Percentiles rank a stretch among this genome's conserved stretches.
phyloP scores from a whole-genome alignment of 92 coral and sea anemone genomes.

The Zoanthus gigantus region DNA sequence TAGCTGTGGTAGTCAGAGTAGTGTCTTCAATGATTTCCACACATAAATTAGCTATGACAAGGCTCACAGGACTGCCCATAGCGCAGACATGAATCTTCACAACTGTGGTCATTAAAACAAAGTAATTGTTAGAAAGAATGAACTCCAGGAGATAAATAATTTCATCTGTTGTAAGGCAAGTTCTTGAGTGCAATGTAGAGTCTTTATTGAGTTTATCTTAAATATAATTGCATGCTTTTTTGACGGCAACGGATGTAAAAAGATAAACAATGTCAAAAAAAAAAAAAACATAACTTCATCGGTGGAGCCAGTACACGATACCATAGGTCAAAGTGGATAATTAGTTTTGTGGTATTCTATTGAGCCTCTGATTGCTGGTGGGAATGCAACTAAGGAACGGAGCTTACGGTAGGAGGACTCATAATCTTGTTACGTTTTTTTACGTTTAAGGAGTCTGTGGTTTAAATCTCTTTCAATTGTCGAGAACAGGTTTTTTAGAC shows the following conservation, averaged over 20 bases:
- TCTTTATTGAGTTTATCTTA: background rate
- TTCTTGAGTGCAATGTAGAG: background rate
- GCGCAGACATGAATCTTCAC: constrained; percentile 52
- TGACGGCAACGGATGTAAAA: background rate
- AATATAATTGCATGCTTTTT: background rate
- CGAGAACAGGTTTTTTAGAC: too few species aligned
- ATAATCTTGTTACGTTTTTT: too few species aligned
- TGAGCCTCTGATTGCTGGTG: background rate
- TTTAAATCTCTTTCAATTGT: too few species aligned
- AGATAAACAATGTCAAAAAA: too few species aligned
- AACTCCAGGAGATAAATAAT: too few species aligned
- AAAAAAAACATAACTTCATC: too few species aligned
- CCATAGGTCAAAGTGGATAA: constrained; percentile 3
- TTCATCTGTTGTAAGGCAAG: background rate
- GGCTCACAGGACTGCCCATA: constrained; percentile 58
- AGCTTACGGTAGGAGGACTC: too few species aligned
- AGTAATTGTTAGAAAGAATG: constrained; percentile 19
- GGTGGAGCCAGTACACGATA: constrained; percentile 29
- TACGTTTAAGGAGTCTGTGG: too few species aligned
- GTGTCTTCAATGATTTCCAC: constrained; percentile 59
- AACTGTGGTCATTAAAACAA: constrained; percentile 30
- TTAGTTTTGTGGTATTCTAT: too few species aligned
- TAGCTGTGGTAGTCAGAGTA: constrained; percentile 12
- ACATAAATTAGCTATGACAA: constrained; percentile 53
- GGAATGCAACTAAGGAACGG: background rate